phyloP scores from a whole-genome alignment of 2,888 invertebrate genomes.

The Scrobipalpa atriplicella region DNA sequence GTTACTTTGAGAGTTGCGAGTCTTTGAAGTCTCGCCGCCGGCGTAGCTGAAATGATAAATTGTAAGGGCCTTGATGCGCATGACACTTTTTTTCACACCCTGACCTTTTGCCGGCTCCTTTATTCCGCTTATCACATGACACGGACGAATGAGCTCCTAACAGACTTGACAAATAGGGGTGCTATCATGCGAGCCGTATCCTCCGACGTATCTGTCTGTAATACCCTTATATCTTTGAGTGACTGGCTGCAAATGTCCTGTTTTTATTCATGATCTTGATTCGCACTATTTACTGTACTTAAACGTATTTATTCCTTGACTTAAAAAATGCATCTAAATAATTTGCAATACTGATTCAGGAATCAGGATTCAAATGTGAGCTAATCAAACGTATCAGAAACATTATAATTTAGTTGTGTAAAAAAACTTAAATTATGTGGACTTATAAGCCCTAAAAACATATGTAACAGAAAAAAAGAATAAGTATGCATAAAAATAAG shows the following conservation, averaged over 20 bases:
- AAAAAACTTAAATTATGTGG: no score
- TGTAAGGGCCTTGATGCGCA: conserved; percentile 62
- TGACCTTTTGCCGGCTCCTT: conserved; percentile 61
- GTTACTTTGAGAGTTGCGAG: conserved; percentile 44
- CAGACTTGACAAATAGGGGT: conserved; percentile 59
- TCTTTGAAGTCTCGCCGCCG: conserved; percentile 62
- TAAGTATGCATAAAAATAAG: background rate
- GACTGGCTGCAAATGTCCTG: background rate
- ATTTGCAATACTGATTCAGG: no score
- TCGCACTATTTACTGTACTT: background rate
- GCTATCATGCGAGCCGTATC: conserved; percentile 15
- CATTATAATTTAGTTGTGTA: background rate
- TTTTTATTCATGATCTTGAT: background rate
- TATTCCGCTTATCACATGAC: conserved; percentile 65
- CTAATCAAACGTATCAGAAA: background rate
- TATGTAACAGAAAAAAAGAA: no score
- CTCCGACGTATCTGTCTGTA: background rate
- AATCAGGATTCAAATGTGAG: no score
- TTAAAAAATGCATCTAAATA: no score
- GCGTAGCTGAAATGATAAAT: conserved; percentile 67
- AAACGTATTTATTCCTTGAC: no score
- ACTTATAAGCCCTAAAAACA: no score
- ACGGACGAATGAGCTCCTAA: conserved; percentile 61
- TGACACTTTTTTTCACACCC: conserved; percentile 60
- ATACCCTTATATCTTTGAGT: background rate